phyloP scores from a whole-genome alignment of 23 tunicate genomes.

The Phallusia fumigata region DNA sequence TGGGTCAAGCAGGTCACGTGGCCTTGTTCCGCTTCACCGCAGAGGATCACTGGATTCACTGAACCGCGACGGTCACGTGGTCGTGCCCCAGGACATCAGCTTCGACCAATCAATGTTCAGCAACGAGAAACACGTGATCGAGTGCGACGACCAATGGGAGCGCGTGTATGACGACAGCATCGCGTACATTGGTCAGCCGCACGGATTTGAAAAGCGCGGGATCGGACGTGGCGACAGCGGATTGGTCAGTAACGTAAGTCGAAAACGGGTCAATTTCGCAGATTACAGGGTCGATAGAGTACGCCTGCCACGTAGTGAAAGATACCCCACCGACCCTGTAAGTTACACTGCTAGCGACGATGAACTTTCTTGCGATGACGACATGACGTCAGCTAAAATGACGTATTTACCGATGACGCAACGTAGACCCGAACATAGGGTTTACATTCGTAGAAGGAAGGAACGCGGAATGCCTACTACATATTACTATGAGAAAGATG shows the following conservation, averaged over 20 bases:
- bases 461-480: conserved; percentile 30
- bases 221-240: conserved; percentile 29
- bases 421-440: conserved; percentile 11
- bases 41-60: conserved; percentile 29
- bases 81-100: conserved; percentile 26
- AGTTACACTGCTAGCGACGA: conserved; percentile 8
- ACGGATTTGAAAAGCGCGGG: conserved; percentile 4
- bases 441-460: not conserved
- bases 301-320: not conserved
- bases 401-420: conserved; percentile 10
- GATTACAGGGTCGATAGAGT: conserved; percentile 6
- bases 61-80: conserved; percentile 32
- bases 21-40: conserved; percentile 19
- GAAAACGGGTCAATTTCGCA: not conserved
- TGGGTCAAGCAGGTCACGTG: conserved; percentile 22
- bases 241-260: conserved; percentile 37
- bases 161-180: conserved; percentile 27
- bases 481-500: conserved; percentile 36
- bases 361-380: conserved; percentile 36
- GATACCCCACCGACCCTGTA: not conserved
- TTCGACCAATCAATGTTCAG: conserved; percentile 31
- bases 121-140: not conserved
- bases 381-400: conserved; percentile 25
- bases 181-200: not conserved
- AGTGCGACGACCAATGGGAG: conserved; percentile 50